These are phyloP conservation scores for Panthera uncia DNA, from an alignment of 2,113 vertebrate genomes.

Conservation along the genomic window DNA sequence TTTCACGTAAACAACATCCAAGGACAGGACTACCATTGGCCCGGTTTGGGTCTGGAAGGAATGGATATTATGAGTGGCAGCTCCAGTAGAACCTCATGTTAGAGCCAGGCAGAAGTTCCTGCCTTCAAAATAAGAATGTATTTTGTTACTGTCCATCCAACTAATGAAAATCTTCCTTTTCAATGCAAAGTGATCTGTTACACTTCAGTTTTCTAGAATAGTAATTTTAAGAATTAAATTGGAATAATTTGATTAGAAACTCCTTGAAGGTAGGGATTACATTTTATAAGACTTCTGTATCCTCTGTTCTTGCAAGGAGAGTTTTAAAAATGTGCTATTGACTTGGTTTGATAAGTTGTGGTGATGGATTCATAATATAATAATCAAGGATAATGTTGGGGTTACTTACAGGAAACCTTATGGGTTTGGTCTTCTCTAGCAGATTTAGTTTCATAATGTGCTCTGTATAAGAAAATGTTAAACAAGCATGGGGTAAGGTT, in stretches of 20 bases:
- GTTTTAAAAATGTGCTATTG: neutral
- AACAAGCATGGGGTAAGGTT: neutral
- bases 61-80: neutral
- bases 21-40: neutral
- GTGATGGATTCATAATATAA: neutral
- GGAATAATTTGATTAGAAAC: neutral
- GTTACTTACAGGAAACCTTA: neutral
- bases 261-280: neutral
- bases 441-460: constrained; percentile 7
- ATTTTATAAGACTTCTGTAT: neutral
- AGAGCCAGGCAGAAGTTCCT: neutral
- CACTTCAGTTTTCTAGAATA: neutral
- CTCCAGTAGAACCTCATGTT: neutral
- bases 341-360: neutral
- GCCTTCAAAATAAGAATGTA: neutral
- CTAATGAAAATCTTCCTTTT: neutral
- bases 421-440: neutral
- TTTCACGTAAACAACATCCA: neutral
- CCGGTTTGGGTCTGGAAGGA: neutral
- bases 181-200: neutral
- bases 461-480: neutral
- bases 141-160: neutral
- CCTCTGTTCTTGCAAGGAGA: neutral
- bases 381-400: neutral
- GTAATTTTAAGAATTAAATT: neutral